Conservation (phyloP, 2,888 invertebrate genomes). For the Candidula unifasciata region DNA sequence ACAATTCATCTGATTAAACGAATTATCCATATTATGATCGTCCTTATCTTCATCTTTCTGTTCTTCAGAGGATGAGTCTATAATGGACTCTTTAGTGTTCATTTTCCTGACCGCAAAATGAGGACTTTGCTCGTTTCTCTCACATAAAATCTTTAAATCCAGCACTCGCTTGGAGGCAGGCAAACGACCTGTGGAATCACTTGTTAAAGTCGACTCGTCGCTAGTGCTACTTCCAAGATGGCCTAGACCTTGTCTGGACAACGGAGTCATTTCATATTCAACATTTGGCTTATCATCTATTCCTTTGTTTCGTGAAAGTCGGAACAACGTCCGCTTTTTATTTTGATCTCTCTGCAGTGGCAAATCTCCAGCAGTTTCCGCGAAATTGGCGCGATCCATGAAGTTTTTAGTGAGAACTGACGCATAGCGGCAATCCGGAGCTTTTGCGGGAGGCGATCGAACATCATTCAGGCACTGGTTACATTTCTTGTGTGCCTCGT, state of each 20-base stretch:
- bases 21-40: too few relatives aligned
- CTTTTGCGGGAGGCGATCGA: background rate
- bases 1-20: background rate
- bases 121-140: background rate
- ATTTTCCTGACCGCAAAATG: background rate
- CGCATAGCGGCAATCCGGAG: background rate
- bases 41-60: background rate
- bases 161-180: background rate
- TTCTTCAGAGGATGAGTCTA: background rate
- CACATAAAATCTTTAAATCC: background rate
- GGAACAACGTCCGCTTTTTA: background rate
- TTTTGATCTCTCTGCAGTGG: background rate
- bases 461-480: constrained; percentile 14
- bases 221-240: background rate
- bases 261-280: constrained; percentile 10
- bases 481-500: constrained; percentile 26
- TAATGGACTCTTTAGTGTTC: background rate
- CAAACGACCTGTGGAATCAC: background rate
- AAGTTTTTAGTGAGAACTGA: background rate
- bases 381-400: constrained; percentile 5
- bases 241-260: background rate
- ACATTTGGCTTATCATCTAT: background rate
- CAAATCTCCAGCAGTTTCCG: background rate
- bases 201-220: constrained; percentile 28
- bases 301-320: constrained; percentile 16